Evolutionary conservation across 2,797 vertebrate genomes (phyloP).

Genomic region (Linurgus olivaceus): DNA sequence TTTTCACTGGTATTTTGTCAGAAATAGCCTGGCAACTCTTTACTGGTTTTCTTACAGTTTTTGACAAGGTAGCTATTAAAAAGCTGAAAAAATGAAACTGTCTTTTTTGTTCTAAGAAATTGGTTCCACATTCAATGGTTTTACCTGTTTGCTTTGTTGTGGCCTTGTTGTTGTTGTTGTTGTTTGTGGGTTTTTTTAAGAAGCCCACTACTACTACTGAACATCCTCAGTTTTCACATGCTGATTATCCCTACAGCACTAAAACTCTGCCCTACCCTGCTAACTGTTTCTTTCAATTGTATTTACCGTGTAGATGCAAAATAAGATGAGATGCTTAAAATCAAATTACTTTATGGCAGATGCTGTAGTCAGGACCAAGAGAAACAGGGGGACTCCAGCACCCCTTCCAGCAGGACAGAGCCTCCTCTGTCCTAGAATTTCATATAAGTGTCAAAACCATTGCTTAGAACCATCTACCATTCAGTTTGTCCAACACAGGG

Average conservation of each 20-base stretch:
- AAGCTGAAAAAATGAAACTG: neutral
- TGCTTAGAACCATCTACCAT: neutral
- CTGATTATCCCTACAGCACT: neutral
- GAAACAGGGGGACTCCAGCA: neutral
- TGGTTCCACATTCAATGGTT: neutral
- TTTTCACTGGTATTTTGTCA: neutral
- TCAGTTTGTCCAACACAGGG: neutral
- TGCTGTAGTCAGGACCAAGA: neutral
- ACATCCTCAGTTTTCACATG: neutral
- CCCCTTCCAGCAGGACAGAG: neutral
- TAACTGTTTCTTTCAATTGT: neutral
- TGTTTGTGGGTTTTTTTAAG: neutral
- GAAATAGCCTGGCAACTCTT: neutral
- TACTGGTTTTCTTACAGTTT: neutral
- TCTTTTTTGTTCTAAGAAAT: neutral
- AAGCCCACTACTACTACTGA: neutral
- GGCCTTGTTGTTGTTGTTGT: neutral
- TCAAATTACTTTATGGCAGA: neutral
- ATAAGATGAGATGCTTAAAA: neutral
- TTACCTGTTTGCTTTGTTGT: neutral
- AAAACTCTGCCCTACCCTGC: neutral
- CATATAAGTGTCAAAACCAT: neutral
- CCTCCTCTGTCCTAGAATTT: neutral
- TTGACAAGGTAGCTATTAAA: neutral
- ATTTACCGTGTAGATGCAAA: neutral